These are phyloP conservation scores for Serranus cabrilla DNA, from an alignment of 2,797 vertebrate species.

Conservation along the genomic window DNA sequence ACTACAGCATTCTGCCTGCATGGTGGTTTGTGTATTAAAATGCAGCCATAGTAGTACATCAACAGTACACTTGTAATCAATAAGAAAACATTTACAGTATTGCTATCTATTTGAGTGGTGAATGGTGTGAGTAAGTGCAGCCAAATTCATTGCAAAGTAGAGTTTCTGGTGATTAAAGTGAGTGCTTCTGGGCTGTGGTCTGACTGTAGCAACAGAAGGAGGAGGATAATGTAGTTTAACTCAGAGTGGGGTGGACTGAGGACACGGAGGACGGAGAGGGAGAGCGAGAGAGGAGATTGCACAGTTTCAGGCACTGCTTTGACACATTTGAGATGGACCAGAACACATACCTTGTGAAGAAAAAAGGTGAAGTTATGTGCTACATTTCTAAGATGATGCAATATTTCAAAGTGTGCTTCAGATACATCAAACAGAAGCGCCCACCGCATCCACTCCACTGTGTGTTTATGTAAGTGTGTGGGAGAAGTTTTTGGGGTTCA, in stretches of 20 bases:
- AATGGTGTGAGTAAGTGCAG: conserved; percentile 36
- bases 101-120: conserved; percentile 40
- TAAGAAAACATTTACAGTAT: conserved; percentile 61
- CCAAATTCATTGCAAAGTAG: conserved; percentile 57
- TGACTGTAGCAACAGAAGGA: conserved; percentile 39
- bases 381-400: conserved; percentile 20
- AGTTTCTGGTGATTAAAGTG: conserved; percentile 64
- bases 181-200: conserved; percentile 52
- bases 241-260: conserved; percentile 50
- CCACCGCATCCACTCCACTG: neutral
- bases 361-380: conserved; percentile 3
- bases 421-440: conserved; percentile 9
- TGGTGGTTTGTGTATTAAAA: conserved; percentile 25
- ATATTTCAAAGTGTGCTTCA: conserved; percentile 21
- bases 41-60: conserved; percentile 8
- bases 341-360: conserved; percentile 5
- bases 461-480: conserved; percentile 21
- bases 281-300: conserved; percentile 21
- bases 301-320: conserved; percentile 34
- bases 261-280: conserved; percentile 41
- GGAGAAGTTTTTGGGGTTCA: conserved; percentile 18
- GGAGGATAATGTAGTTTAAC: conserved; percentile 42
- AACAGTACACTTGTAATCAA: conserved; percentile 55
- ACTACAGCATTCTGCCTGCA: conserved; percentile 26
- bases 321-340: conserved; percentile 6